Evolutionary conservation across 2,888 invertebrate genomes (phyloP).

Genomic region (Drymonia ruficornis): DNA sequence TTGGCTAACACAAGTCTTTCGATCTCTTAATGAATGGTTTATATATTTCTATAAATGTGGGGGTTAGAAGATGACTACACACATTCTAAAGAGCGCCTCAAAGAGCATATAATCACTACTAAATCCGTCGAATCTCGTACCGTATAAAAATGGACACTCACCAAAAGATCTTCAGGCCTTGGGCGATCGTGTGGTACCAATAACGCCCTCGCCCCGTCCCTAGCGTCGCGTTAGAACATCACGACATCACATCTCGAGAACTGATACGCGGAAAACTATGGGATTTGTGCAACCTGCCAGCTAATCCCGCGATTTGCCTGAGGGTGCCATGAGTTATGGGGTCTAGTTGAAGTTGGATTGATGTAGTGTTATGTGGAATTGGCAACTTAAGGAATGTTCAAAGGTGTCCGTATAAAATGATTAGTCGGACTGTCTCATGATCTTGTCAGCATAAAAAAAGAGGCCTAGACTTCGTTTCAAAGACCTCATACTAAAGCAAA

Average conservation of each 20-base stretch:
- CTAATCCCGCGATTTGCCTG: slow-evolving; percentile 32
- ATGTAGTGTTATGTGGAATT: slow-evolving; percentile 10
- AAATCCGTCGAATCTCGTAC: not conserved
- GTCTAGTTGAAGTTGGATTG: slow-evolving; percentile 38
- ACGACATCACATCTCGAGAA: slow-evolving; percentile 54
- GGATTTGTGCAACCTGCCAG: slow-evolving; percentile 51
- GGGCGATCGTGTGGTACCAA: slow-evolving; percentile 63
- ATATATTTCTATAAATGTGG: too few relatives aligned
- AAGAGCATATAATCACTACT: too few relatives aligned
- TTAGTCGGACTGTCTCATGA: not conserved
- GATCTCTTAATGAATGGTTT: too few relatives aligned
- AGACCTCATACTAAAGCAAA: too few relatives aligned
- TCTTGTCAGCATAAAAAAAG: too few relatives aligned
- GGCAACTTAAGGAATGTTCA: not conserved
- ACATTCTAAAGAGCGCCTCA: too few relatives aligned
- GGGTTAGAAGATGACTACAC: too few relatives aligned
- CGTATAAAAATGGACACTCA: slow-evolving; percentile 35
- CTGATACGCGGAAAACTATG: slow-evolving; percentile 51
- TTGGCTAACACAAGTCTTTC: too few relatives aligned
- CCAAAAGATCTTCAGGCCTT: slow-evolving; percentile 40
- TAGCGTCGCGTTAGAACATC: slow-evolving; percentile 49
- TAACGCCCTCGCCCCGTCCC: slow-evolving; percentile 54
- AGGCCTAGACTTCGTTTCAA: too few relatives aligned
- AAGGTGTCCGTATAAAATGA: too few relatives aligned
- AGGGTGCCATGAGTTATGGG: slow-evolving; percentile 33